Evolutionary conservation across 2,113 vertebrate species (phyloP), one percentile per base, ranked within the genome.

Genomic region (Dendrocopos noguchii): DNA sequence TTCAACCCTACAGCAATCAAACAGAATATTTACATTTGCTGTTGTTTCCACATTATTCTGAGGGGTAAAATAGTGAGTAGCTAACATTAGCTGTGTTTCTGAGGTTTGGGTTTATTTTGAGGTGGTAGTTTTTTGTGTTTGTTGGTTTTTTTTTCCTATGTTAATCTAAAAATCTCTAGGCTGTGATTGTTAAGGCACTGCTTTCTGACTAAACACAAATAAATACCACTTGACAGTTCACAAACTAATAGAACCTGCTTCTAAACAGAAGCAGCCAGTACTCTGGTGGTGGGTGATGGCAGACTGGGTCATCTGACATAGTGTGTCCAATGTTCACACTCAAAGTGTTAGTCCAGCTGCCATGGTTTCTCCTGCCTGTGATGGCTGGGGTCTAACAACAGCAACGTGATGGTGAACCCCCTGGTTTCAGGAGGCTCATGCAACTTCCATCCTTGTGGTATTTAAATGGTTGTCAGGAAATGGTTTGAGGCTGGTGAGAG

Each of bases 321-420:
- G 42, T 0, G 0, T 47, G 42, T 36, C 79, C 0, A 2, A 25
- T 16, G 65, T 70, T 82, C 4, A 4, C 65, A 55, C 0, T 4
- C 31, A 3, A 18, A 50, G 20, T 3, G 6, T 16, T 67, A 60
- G 27, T 66, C 36, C 36, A 36, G 36, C 36, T 36, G 36, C 36
- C 13, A 5, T 4, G 20, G 27, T 29, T 90, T 77, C 77, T 87
- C 55, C 70, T 86, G 52, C n/a, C 4, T 0, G 0, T 46, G 55
- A 50, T 47, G 52, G 50, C 65, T 65, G 55, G 28, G 55, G 17
- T 36, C 36, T 44, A n/a, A 44, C 29, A 87, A n/a, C 15, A 60
- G 52, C 56, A 91, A 15, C 8, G 5, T 2, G 24, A 57, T 25
- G 2, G 2, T 31, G 53, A 93, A 89, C 50, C 39, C 20, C 53